These are phyloP conservation scores for Muntiacus reevesi DNA, from an alignment of 2,113 vertebrate species.

Conservation along the genomic window DNA sequence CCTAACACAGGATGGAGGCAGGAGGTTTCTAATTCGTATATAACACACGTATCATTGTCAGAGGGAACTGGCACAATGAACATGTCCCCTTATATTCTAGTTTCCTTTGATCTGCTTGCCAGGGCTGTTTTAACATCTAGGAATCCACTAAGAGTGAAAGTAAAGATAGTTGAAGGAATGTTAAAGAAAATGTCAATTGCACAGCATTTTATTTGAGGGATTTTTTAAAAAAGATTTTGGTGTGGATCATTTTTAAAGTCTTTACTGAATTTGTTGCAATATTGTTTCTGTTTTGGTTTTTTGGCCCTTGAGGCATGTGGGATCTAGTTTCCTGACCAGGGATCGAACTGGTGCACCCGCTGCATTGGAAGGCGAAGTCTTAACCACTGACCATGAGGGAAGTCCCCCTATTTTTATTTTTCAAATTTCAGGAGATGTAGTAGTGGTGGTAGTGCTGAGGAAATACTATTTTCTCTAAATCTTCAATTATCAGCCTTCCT, in stretches of 20 bases:
- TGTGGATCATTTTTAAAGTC: neutral
- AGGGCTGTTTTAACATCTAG: neutral
- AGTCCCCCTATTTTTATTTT: neutral
- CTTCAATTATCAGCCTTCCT: neutral
- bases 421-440: neutral
- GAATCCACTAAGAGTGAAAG: neutral
- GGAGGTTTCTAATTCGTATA: neutral
- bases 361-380: neutral
- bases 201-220: neutral
- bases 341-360: accelerated
- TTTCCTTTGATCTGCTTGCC: neutral
- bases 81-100: neutral
- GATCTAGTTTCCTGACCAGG: neutral
- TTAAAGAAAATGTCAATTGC: neutral
- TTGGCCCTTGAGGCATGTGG: neutral
- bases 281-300: neutral
- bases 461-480: neutral
- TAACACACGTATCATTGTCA: neutral
- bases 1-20: neutral
- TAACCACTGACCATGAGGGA: neutral
- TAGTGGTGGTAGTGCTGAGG: neutral
- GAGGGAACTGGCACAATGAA: neutral
- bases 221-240: neutral
- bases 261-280: neutral
- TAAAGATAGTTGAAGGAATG: neutral